Conservation (phyloP, 2,797 vertebrate genomes). For the Pipistrellus pygmaeus region DNA sequence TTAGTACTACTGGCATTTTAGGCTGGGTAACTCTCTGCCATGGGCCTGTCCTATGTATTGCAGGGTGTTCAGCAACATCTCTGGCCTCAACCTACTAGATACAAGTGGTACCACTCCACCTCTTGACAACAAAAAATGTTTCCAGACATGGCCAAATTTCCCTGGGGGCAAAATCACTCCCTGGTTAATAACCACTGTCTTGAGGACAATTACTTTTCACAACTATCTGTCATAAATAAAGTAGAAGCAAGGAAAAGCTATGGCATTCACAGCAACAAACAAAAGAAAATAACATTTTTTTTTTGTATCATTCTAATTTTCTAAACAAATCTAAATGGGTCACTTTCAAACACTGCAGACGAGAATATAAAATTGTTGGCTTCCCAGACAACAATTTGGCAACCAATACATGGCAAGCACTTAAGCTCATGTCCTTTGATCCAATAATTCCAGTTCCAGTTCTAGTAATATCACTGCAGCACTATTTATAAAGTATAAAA, state of each 20-base stretch:
- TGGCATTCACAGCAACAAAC: constrained; percentile 15
- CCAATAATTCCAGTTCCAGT: background rate
- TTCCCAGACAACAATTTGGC: background rate
- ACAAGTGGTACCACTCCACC: background rate
- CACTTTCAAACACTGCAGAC: background rate
- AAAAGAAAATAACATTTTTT: background rate
- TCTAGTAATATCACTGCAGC: background rate
- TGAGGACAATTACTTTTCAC: background rate
- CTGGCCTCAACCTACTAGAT: background rate
- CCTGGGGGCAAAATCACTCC: background rate
- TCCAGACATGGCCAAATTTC: background rate
- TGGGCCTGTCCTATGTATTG: background rate
- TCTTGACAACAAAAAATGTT: background rate
- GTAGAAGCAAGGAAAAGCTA: background rate
- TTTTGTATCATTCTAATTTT: background rate
- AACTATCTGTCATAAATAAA: constrained; percentile 6
- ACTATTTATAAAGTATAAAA: background rate
- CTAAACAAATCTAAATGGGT: background rate
- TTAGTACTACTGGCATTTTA: background rate
- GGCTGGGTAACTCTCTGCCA: background rate
- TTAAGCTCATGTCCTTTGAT: background rate
- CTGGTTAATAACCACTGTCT: background rate
- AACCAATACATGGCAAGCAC: background rate
- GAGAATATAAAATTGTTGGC: background rate
- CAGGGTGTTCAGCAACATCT: background rate